phyloP scores from a whole-genome alignment of 2,113 vertebrate genomes.

The Laticauda laticaudata region DNA sequence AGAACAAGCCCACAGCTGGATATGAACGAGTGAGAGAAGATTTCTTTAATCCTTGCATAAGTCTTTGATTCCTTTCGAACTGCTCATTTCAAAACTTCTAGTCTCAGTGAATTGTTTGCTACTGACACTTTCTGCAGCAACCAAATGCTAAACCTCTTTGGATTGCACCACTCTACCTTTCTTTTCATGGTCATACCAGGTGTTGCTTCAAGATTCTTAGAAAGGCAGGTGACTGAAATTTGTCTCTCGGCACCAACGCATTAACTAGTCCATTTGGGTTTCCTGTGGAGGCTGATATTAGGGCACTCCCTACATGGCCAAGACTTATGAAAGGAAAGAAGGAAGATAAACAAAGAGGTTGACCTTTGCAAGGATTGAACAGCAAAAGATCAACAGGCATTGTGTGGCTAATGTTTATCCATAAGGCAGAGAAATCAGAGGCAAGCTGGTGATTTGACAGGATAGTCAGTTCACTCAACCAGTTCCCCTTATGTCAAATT shows the following conservation, averaged over 20 bases:
- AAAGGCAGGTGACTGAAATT: constrained; percentile 28
- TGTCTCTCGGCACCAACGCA: constrained; percentile 24
- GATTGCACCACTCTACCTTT: background rate
- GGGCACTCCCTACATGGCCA: background rate
- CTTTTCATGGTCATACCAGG: background rate
- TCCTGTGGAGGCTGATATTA: constrained; percentile 15
- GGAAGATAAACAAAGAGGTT: background rate
- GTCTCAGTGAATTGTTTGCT: background rate
- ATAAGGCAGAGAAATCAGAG: background rate
- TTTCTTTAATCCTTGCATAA: background rate
- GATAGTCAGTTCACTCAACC: background rate
- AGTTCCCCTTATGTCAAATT: background rate
- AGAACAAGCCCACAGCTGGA: accelerated
- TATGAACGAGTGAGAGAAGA: background rate
- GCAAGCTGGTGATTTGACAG: background rate
- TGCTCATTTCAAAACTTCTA: background rate
- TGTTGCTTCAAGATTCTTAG: background rate
- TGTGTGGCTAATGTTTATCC: accelerated
- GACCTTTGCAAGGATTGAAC: constrained; percentile 8
- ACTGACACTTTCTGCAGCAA: background rate
- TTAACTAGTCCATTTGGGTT: constrained; percentile 26
- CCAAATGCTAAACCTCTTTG: background rate
- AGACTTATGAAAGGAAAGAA: background rate
- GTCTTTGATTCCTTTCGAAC: background rate
- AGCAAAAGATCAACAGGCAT: accelerated